Percentiles rank a stretch among this genome's conserved stretches.
Conservation (phyloP, 1,140 invertebrate species). For the Antheraea pernyi region DNA sequence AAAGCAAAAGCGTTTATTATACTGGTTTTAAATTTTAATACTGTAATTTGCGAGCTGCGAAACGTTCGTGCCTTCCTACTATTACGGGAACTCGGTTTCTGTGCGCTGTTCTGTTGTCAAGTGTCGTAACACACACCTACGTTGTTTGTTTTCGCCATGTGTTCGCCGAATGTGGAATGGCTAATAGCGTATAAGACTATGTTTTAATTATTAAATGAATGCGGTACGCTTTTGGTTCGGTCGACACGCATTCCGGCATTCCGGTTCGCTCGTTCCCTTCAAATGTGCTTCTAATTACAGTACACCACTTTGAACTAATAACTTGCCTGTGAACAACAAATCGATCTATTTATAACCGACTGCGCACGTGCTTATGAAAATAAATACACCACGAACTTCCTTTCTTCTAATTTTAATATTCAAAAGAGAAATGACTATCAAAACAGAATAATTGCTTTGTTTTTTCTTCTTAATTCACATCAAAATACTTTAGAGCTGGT, state of each 20-base stretch:
- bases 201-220: constrained; percentile 61
- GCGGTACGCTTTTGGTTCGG: constrained; percentile 20
- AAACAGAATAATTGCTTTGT: constrained; percentile 5
- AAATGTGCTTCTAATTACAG: constrained; percentile 65
- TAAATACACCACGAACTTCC: not conserved
- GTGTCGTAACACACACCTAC: constrained; percentile 39
- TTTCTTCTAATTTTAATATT: not conserved
- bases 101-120: constrained; percentile 21
- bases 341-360: constrained; percentile 14
- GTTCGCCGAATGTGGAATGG: constrained; percentile 25
- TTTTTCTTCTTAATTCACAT: constrained; percentile 4
- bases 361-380: not conserved
- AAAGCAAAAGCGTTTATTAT: constrained; percentile 51
- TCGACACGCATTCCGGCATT: constrained; percentile 32
- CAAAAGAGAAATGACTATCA: not conserved
- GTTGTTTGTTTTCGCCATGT: constrained; percentile 36
- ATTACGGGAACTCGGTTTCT: constrained; percentile 4
- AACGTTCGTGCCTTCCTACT: constrained; percentile 24
- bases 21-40: constrained; percentile 63
- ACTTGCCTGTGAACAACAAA: constrained; percentile 32
- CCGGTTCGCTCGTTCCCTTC: constrained; percentile 26
- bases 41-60: constrained; percentile 50
- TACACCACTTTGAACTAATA: constrained; percentile 57
- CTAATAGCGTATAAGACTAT: constrained; percentile 33
- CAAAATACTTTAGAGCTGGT: constrained; percentile 20